These are phyloP conservation scores for Brachynemurus nebulosus DNA, from an alignment of 2,888 invertebrate species.

Conservation along the genomic window DNA sequence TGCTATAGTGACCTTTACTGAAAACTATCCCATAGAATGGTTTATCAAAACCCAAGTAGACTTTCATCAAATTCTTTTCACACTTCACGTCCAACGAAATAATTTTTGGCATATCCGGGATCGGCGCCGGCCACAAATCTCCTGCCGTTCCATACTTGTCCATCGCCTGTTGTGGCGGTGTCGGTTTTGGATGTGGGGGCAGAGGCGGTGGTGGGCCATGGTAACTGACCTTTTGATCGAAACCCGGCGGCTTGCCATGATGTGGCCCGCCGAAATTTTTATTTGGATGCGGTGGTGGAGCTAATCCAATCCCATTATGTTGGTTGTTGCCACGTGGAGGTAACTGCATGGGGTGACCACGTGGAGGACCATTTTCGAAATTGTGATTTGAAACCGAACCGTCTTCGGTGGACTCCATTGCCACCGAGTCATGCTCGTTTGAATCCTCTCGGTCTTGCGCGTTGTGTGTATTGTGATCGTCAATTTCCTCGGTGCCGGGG, in stretches of 20 bases:
- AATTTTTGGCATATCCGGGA: slow-evolving; percentile 86
- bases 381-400: slow-evolving; percentile 34
- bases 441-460: slow-evolving; percentile 40
- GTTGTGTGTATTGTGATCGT: slow-evolving; percentile 36
- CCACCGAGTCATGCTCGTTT: slow-evolving; percentile 51
- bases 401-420: slow-evolving; percentile 55
- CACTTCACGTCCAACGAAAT: slow-evolving; percentile 86
- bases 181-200: slow-evolving; percentile 32
- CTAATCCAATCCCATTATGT: slow-evolving; percentile 20
- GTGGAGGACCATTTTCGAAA: slow-evolving; percentile 35
- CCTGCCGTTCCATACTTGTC: slow-evolving; percentile 37
- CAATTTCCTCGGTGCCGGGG: slow-evolving; percentile 34
- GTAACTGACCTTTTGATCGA: slow-evolving; percentile 43
- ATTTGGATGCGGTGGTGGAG: slow-evolving; percentile 24
- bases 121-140: slow-evolving; percentile 75
- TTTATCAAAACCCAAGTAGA: slow-evolving; percentile 85
- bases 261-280: slow-evolving; percentile 39
- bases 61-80: slow-evolving; percentile 88
- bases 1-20: slow-evolving; percentile 88
- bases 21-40: slow-evolving; percentile 93
- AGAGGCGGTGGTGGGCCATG: slow-evolving; percentile 60
- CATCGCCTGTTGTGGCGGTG: slow-evolving; percentile 33
- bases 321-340: slow-evolving; percentile 33
- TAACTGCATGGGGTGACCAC: slow-evolving; percentile 32
- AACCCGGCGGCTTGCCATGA: slow-evolving; percentile 28